Conservation (phyloP, 1,140 invertebrate species). For the Ceratina japonica region DNA sequence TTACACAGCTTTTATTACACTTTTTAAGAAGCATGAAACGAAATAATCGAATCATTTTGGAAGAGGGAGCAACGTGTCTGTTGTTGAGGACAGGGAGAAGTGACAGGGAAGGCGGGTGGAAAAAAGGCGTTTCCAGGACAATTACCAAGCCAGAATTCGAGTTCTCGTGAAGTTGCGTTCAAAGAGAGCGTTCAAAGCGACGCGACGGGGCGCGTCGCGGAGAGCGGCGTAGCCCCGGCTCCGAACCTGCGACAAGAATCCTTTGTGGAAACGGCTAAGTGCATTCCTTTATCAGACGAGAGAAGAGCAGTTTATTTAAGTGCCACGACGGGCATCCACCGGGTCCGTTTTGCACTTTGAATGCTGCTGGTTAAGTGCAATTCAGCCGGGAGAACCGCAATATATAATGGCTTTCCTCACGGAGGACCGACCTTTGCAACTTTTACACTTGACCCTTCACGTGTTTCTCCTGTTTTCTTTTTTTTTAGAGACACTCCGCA, state of each 20-base stretch:
- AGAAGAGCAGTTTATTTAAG: conserved; percentile 61
- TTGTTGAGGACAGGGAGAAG: neutral
- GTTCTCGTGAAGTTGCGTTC: conserved; percentile 2
- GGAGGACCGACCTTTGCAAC: neutral
- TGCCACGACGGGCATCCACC: conserved; percentile 35
- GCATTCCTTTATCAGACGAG: conserved; percentile 63
- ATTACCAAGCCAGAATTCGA: conserved; percentile 2
- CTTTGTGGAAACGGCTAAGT: conserved; percentile 55
- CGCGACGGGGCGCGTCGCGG: conserved; percentile 14
- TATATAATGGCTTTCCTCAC: conserved; percentile 3
- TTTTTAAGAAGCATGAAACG: neutral
- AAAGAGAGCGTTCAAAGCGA: conserved; percentile 35
- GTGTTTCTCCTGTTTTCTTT: too few relatives aligned
- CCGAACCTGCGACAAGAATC: conserved; percentile 14
- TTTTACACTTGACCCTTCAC: neutral
- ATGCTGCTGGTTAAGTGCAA: conserved; percentile 58
- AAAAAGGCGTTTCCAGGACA: conserved; percentile 35
- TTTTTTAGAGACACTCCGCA: too few relatives aligned
- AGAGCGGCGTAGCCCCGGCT: neutral
- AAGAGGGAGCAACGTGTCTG: too few relatives aligned
- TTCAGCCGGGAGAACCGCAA: conserved; percentile 32
- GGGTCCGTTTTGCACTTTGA: conserved; percentile 61
- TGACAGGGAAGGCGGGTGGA: neutral
- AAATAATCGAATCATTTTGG: neutral
- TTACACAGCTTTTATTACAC: too few relatives aligned